These are phyloP conservation scores for Euspilapteryx auroguttella DNA, from an alignment of 2,888 invertebrate genomes.

Conservation along the genomic window DNA sequence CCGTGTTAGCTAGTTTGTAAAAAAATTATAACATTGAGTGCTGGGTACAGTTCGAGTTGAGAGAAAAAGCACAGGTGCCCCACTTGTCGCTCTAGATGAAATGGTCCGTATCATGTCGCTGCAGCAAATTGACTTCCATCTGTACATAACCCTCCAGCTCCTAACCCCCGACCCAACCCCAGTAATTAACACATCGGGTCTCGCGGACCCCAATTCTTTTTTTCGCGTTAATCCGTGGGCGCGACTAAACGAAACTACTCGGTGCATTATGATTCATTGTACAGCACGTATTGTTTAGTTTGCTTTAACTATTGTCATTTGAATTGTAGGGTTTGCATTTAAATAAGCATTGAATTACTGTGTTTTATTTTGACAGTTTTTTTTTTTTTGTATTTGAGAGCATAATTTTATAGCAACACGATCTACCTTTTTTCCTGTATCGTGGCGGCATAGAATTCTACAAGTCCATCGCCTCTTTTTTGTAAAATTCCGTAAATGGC, in stretches of 20 bases:
- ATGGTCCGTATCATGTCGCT: constrained; percentile 67
- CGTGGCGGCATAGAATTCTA: too few relatives aligned
- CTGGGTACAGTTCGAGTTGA: too few relatives aligned
- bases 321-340: constrained; percentile 7
- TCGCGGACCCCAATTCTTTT: constrained; percentile 35
- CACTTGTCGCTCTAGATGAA: constrained; percentile 58
- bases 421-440: too few relatives aligned
- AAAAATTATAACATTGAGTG: too few relatives aligned
- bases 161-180: constrained; percentile 44
- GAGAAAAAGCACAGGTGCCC: constrained; percentile 50
- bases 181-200: constrained; percentile 59
- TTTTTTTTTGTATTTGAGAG: too few relatives aligned
- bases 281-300: constrained; percentile 28
- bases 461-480: too few relatives aligned
- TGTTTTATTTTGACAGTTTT: too few relatives aligned
- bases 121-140: constrained; percentile 68
- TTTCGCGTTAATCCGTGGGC: constrained; percentile 42
- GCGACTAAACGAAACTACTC: constrained; percentile 37
- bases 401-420: too few relatives aligned
- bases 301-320: constrained; percentile 11
- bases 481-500: too few relatives aligned
- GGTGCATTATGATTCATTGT: constrained; percentile 14
- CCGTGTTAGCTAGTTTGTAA: too few relatives aligned
- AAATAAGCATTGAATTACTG: too few relatives aligned
- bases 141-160: constrained; percentile 40